Evolutionary conservation across 1,140 invertebrate species (phyloP), one percentile per base, ranked within the genome.

Genomic region (Campoletis sonorensis): DNA sequence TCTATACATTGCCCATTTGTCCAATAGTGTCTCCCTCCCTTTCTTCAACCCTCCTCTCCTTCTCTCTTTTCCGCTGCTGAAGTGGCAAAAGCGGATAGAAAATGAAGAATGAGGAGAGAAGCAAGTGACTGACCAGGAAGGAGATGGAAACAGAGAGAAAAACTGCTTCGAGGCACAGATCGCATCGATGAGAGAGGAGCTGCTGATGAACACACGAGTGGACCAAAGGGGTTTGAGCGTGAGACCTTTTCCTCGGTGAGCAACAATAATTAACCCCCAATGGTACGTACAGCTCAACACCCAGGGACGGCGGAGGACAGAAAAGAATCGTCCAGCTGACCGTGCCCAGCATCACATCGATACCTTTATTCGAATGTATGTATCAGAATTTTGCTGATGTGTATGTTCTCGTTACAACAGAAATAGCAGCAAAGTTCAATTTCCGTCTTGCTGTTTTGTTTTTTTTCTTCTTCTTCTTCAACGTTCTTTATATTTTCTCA

Each of bases 201-300:
- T 61, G 13, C 30, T 67, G 61, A 67, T 67, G 33, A 79, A 73
- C 79, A 71, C 78, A 58, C 21, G 78, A 79, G 83, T 80, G 54
- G 21, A 13, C 26, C 16, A 80, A 84, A 84, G 84, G 86, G 86
- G 84, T 86, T 84, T 75, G 85, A 91, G 87, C 90, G 90, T 91
- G 90, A 88, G 89, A 90, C 81, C 84, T 89, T 91, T 88, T 87
- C 83, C 85, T 84, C 72, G 68, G 61, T 51, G 68, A 81, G 86
- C 85, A 85, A 87, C 84, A 88, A 88, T 92, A 90, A 92, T 92
- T 92, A 90, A 88, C 89, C 79, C 87, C 89, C 89, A 87, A 85
- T 84, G 88, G 90, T 88, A 45, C 88, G 87, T 79, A 21, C 18
- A 58, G 3, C 18, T 58, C 18, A 4, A 58, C 18, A 58, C 40